These are phyloP conservation scores for Myrmecobius fasciatus DNA, from an alignment of 2,113 vertebrate genomes.

Conservation along the genomic window DNA sequence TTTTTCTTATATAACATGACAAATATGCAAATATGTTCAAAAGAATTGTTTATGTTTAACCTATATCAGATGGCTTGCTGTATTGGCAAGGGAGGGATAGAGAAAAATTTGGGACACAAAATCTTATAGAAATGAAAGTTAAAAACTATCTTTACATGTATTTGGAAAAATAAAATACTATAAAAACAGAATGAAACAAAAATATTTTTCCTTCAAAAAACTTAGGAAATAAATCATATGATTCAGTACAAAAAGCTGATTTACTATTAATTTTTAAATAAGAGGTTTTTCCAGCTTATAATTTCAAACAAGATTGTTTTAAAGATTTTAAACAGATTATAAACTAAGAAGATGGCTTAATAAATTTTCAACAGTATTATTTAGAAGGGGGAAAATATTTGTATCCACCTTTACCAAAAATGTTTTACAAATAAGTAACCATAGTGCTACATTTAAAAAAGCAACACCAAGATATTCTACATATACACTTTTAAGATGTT, in stretches of 20 bases:
- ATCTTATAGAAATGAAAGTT: no score
- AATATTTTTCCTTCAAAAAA: neutral
- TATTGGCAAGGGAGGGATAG: no score
- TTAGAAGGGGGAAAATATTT: slow-evolving; percentile 2
- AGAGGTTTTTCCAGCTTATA: slow-evolving; percentile 19
- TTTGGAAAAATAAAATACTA: no score
- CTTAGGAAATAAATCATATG: neutral
- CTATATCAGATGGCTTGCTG: no score
- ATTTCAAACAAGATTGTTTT: slow-evolving; percentile 39
- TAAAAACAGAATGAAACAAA: no score
- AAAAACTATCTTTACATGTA: no score
- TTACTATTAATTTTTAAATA: neutral
- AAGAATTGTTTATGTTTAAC: no score
- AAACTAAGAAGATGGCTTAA: slow-evolving; percentile 10
- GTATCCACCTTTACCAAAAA: neutral
- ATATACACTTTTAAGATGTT: no score
- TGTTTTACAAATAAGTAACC: neutral
- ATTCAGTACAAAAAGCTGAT: neutral
- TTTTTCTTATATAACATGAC: no score
- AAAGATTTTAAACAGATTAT: slow-evolving; percentile 36
- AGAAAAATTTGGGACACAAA: no score
- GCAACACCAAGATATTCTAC: neutral
- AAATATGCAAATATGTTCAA: no score
- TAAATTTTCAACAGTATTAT: slow-evolving; percentile 32
- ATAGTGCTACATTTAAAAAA: neutral